Conservation (phyloP, 2,888 invertebrate genomes). For the Peribatodes rhomboidaria region DNA sequence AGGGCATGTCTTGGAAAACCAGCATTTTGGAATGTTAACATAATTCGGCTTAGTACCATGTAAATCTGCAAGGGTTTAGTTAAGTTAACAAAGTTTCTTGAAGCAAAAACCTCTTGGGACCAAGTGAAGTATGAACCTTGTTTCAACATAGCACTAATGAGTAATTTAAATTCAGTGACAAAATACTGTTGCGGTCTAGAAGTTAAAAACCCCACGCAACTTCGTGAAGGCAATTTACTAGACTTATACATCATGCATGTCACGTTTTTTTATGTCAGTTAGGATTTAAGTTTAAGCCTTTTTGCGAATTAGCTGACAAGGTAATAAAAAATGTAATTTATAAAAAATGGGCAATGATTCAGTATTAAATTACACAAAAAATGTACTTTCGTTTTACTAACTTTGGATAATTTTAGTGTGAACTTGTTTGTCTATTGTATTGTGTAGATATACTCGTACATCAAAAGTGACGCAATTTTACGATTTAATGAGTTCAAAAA, state of each 20-base stretch:
- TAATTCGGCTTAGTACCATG: background rate
- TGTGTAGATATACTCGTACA: too few species aligned
- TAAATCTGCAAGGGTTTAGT: background rate
- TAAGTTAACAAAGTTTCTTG: slow-evolving; percentile 7
- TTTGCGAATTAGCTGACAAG: slow-evolving; percentile 3
- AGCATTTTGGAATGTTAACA: background rate
- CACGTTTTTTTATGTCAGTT: slow-evolving; percentile 9
- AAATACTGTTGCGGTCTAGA: slow-evolving; percentile 2
- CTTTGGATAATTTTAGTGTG: too few species aligned
- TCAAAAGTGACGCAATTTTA: too few species aligned
- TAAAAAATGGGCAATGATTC: background rate
- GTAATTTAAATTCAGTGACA: slow-evolving; percentile 25
- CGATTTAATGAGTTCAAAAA: too few species aligned
- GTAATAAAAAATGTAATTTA: background rate
- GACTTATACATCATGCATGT: slow-evolving; percentile 18
- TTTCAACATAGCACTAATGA: background rate
- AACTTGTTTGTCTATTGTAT: too few species aligned
- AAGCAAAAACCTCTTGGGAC: slow-evolving; percentile 4
- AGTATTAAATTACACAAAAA: background rate
- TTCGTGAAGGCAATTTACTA: slow-evolving; percentile 18
- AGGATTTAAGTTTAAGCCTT: background rate
- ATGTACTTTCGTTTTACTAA: too few species aligned
- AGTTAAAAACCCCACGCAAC: slow-evolving; percentile 9
- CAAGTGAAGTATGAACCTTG: background rate
- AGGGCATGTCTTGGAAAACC: background rate